These are phyloP conservation scores for Mesoclemmys tuberculata DNA, from an alignment of 2,113 vertebrate species.

Conservation along the genomic window DNA sequence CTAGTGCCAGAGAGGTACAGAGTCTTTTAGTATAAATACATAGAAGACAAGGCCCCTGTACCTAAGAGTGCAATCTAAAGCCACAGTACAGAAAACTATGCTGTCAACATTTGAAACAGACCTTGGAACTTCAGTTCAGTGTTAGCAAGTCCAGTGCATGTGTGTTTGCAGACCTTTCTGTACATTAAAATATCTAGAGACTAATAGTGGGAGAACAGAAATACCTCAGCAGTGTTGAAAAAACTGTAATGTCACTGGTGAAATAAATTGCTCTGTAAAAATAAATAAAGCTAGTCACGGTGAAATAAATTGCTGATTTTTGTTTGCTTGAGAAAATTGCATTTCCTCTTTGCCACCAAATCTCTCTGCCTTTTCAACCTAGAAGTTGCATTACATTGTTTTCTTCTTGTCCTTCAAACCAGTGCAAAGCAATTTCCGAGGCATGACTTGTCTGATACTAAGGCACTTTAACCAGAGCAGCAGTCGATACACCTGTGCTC, in stretches of 20 bases:
- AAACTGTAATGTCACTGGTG: background rate
- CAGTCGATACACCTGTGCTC: background rate
- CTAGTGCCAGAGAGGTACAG: background rate
- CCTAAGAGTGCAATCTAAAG: background rate
- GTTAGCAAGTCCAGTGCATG: background rate
- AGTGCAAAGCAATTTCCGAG: background rate
- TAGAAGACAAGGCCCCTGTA: background rate
- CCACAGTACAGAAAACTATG: rapidly evolving
- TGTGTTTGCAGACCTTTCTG: background rate
- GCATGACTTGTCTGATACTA: background rate
- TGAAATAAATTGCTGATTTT: background rate
- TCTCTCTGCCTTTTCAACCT: background rate
- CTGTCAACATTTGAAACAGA: background rate
- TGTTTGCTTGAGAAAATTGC: background rate
- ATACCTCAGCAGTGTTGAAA: background rate
- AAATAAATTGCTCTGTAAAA: background rate
- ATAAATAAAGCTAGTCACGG: background rate
- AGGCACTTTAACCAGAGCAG: background rate
- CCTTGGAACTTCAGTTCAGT: background rate
- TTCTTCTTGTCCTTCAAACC: background rate
- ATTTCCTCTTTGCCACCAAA: background rate
- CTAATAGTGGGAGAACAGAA: background rate
- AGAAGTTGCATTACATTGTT: background rate
- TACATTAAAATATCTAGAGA: background rate
- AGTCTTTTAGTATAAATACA: background rate